A percentile compares a stretch with the other conserved stretches of the same genome.
Conservation (phyloP, 64 coral and sea anemone genomes). For the Montipora cactus region DNA sequence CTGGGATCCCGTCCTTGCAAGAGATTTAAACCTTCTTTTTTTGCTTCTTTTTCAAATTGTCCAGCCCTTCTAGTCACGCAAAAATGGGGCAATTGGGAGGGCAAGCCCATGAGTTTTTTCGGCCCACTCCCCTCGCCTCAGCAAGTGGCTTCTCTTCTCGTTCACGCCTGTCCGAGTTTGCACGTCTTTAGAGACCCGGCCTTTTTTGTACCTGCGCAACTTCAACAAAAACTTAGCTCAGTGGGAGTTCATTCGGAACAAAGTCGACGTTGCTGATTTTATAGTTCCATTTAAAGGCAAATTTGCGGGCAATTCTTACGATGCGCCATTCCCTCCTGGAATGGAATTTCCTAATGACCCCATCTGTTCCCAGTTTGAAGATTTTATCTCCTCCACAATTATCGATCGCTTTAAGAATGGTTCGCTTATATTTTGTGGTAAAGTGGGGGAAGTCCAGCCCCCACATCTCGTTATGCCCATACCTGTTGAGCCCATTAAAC, state of each 20-base stretch:
- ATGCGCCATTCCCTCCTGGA: background rate
- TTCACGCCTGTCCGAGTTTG: background rate
- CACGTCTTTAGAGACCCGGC: slow-evolving; percentile 34
- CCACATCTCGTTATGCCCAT: slow-evolving; percentile 39
- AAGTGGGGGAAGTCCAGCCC: slow-evolving; percentile 27
- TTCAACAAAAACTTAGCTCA: slow-evolving; percentile 28
- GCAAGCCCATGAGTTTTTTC: slow-evolving; percentile 31
- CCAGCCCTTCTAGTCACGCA: background rate
- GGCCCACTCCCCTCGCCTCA: slow-evolving; percentile 23
- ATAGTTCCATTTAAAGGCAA: slow-evolving; percentile 42
- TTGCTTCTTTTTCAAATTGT: background rate
- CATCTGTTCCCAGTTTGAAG: slow-evolving; percentile 9
- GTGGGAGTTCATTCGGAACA: slow-evolving; percentile 19
- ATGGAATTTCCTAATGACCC: slow-evolving; percentile 26
- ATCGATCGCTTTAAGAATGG: slow-evolving; percentile 34
- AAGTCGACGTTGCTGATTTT: slow-evolving; percentile 36
- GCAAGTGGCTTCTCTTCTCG: background rate
- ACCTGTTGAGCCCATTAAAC: slow-evolving; percentile 21
- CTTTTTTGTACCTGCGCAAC: slow-evolving; percentile 22
- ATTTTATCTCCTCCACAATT: slow-evolving; percentile 45
- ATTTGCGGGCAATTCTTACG: slow-evolving; percentile 39
- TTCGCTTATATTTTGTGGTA: slow-evolving; percentile 33
- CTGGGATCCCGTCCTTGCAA: background rate
- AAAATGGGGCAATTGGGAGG: slow-evolving; percentile 43
- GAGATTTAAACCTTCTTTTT: background rate